Percentiles rank a stretch among this genome's conserved stretches.
Evolutionary conservation across 2,888 invertebrate genomes (phyloP).

Genomic region (Octonoba sinensis): DNA sequence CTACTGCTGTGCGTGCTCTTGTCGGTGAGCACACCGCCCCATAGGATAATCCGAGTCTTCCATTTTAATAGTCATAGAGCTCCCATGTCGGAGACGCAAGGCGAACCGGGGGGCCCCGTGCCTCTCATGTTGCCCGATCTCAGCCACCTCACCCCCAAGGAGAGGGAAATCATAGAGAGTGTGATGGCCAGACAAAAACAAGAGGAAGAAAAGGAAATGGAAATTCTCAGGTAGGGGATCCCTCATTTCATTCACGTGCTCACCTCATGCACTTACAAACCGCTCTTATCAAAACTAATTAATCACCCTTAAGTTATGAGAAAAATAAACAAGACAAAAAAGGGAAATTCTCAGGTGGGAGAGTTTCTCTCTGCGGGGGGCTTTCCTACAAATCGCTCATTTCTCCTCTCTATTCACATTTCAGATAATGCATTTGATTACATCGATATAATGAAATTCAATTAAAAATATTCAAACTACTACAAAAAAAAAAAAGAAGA

Average conservation of each 20-base stretch:
- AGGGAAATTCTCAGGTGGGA: no score
- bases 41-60: conserved; percentile 41
- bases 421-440: no score
- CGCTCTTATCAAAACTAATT: no score
- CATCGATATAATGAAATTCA: no score
- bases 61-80: conserved; percentile 13
- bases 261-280: neutral
- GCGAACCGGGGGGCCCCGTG: conserved; percentile 38
- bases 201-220: conserved; percentile 97
- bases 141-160: conserved; percentile 98
- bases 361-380: no score
- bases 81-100: conserved; percentile 35
- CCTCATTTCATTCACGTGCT: no score
- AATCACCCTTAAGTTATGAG: no score
- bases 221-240: conserved; percentile 70
- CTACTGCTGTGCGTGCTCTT: conserved; percentile 36
- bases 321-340: no score
- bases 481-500: no score
- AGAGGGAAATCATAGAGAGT: conserved; percentile 97
- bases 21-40: conserved; percentile 22
- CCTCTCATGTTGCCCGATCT: conserved; percentile 82
- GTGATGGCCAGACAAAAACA: conserved; percentile 97
- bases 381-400: no score
- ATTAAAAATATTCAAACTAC: no score
- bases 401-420: no score